These are phyloP conservation scores for Agrotis puta DNA, from an alignment of 2,888 invertebrate species.

Conservation along the genomic window DNA sequence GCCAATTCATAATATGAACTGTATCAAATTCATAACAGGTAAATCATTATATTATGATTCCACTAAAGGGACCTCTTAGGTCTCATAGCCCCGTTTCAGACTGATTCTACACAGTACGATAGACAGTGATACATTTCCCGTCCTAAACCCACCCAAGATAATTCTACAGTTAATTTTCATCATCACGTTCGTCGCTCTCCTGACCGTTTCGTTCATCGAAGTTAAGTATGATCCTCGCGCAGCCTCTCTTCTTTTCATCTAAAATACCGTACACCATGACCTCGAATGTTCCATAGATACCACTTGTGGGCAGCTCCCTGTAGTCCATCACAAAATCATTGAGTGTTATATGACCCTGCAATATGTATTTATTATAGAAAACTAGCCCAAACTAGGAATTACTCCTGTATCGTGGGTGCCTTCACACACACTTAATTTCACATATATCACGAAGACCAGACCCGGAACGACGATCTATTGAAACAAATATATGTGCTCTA, in stretches of 20 bases:
- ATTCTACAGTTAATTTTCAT: neutral
- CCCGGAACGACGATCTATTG: too few species aligned
- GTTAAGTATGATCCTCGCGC: conserved; percentile 8
- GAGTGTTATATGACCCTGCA: conserved; percentile 15
- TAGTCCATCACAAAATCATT: conserved; percentile 43
- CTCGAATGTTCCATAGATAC: conserved; percentile 31
- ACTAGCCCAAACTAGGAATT: too few species aligned
- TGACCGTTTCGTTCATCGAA: conserved; percentile 22
- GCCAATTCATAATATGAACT: too few species aligned
- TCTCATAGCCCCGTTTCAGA: too few species aligned
- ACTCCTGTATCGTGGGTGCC: too few species aligned
- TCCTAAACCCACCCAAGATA: neutral
- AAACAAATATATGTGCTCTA: too few species aligned
- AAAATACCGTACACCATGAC: neutral
- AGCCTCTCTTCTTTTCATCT: neutral
- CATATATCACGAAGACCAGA: too few species aligned
- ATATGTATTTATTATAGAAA: too few species aligned
- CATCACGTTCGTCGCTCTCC: conserved; percentile 5
- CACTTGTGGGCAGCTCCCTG: conserved; percentile 7
- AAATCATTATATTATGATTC: too few species aligned
- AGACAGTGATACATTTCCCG: neutral
- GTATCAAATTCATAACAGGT: too few species aligned
- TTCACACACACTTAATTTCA: too few species aligned
- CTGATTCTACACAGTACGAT: neutral
- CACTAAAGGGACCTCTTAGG: too few species aligned